A percentile compares a stretch with the other conserved stretches of the same genome.
phyloP scores from a whole-genome alignment of 2,888 invertebrate species.

The Dusona sp. region DNA sequence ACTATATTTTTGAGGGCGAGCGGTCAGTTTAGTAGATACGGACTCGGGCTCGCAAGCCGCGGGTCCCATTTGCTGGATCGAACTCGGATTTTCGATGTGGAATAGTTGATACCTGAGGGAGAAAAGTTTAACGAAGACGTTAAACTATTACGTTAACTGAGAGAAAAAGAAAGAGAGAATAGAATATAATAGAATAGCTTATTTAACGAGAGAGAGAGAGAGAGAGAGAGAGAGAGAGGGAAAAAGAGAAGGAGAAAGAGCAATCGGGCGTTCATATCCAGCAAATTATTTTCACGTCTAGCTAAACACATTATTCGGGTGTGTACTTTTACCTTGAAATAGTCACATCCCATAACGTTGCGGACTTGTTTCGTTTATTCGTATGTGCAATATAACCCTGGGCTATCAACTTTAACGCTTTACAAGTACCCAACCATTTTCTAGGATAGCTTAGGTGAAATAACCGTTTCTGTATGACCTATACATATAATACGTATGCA shows the following conservation, averaged over 20 bases:
- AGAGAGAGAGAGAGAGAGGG: background rate
- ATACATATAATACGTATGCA: background rate
- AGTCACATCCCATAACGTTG: slow-evolving; percentile 30
- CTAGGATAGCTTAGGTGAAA: slow-evolving; percentile 40
- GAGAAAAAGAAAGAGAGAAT: background rate
- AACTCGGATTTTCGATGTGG: background rate
- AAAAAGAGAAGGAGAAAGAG: background rate
- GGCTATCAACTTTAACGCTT: slow-evolving; percentile 57
- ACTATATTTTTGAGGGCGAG: background rate
- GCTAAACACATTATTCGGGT: slow-evolving; percentile 40
- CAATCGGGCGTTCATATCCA: background rate
- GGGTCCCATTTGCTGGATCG: background rate
- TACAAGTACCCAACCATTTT: slow-evolving; percentile 42
- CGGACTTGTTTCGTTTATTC: slow-evolving; percentile 43
- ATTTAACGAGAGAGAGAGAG: background rate
- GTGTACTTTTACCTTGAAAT: slow-evolving; percentile 23
- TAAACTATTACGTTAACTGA: background rate
- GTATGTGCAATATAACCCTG: slow-evolving; percentile 1
- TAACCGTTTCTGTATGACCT: slow-evolving; percentile 35
- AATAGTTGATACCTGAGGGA: background rate
- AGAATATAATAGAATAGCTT: background rate
- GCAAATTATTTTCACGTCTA: slow-evolving; percentile 8
- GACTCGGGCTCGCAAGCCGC: too few species aligned
- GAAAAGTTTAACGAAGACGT: background rate
- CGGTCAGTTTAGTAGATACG: too few species aligned